phyloP scores from a whole-genome alignment of 1,140 invertebrate species.

The Acyrthosiphon pisum region DNA sequence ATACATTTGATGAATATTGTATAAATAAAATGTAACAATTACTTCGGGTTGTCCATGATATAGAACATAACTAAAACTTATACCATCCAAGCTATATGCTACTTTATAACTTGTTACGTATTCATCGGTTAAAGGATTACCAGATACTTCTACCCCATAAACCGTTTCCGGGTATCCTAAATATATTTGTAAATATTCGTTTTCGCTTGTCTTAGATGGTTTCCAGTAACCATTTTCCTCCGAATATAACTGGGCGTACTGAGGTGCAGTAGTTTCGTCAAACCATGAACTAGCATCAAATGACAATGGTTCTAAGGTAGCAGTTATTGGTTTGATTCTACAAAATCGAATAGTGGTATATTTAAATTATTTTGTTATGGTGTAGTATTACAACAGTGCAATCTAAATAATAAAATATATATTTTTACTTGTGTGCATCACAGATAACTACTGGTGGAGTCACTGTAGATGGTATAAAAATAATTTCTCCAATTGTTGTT shows the following conservation, averaged over 20 bases:
- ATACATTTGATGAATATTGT: background rate
- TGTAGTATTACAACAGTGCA: background rate
- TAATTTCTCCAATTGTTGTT: background rate
- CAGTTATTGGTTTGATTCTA: constrained; percentile 28
- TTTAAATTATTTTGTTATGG: background rate
- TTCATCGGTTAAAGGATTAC: constrained; percentile 71
- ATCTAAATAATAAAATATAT: background rate
- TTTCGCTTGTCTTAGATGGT: constrained; percentile 66
- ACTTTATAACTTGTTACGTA: constrained; percentile 79
- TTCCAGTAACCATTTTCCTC: constrained; percentile 67
- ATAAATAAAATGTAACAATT: constrained; percentile 43
- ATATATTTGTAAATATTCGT: constrained; percentile 77
- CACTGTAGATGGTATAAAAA: constrained; percentile 10
- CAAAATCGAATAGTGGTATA: background rate
- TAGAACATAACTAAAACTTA: constrained; percentile 67
- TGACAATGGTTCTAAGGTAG: background rate
- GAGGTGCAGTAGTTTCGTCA: constrained; percentile 1
- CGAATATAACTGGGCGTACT: background rate
- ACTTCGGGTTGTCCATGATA: constrained; percentile 59
- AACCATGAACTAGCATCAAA: constrained; percentile 43
- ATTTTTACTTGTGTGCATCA: background rate
- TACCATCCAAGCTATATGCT: constrained; percentile 72
- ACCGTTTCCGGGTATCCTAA: constrained; percentile 70
- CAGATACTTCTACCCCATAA: constrained; percentile 76
- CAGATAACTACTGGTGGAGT: background rate